phyloP scores from a whole-genome alignment of 1,140 invertebrate species.

The Doryteuthis pealeii region DNA sequence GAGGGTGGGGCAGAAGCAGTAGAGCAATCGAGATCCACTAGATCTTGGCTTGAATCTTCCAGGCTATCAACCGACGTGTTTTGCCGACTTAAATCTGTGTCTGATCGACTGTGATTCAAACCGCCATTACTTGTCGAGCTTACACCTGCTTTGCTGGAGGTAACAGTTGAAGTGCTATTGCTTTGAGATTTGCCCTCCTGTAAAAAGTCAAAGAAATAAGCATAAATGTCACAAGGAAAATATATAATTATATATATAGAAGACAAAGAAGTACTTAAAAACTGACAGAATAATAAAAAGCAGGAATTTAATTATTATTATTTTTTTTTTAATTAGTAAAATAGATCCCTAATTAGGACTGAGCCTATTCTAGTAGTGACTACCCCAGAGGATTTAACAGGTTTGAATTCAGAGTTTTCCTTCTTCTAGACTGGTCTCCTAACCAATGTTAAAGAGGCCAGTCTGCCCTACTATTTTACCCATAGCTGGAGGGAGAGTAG shows the following conservation, averaged over 20 bases:
- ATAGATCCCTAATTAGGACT: too few species aligned
- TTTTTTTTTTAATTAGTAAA: too few species aligned
- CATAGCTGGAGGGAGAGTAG: too few species aligned
- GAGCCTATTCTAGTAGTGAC: too few species aligned
- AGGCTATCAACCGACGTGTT: slow-evolving; percentile 27
- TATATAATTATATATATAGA: not conserved
- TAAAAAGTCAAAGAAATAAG: not conserved
- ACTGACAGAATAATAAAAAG: too few species aligned
- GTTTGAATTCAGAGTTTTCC: too few species aligned
- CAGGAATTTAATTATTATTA: too few species aligned
- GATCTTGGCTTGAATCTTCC: slow-evolving; percentile 24
- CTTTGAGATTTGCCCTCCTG: not conserved
- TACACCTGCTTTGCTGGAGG: slow-evolving; percentile 64
- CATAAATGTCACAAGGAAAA: not conserved
- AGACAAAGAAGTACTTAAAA: too few species aligned
- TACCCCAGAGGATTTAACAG: too few species aligned
- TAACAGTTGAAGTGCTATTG: not conserved
- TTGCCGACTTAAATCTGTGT: slow-evolving; percentile 33
- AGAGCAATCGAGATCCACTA: slow-evolving; percentile 19
- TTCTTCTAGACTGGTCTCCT: too few species aligned
- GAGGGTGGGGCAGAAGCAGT: slow-evolving; percentile 1
- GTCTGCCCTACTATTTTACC: too few species aligned
- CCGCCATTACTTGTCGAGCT: slow-evolving; percentile 74
- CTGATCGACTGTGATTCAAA: slow-evolving; percentile 62
- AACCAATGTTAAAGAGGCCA: too few species aligned